Evolutionary conservation across 2,797 vertebrate species (phyloP), one percentile per base, ranked within the genome.

Genomic region (Syncerus caffer): DNA sequence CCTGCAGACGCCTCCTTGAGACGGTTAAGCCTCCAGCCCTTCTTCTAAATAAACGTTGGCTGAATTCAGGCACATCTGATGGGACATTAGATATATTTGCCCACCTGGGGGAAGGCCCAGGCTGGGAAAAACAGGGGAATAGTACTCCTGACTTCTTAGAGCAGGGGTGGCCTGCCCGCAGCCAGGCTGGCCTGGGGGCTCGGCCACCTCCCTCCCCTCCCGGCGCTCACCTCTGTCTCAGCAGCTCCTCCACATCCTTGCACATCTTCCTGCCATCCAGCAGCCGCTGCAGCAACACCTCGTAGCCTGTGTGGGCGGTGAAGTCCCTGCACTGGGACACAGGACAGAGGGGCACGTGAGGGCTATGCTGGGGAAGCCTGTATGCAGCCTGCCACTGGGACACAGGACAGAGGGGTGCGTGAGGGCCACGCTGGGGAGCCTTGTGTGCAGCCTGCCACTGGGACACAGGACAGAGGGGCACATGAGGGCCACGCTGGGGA

Each of bases 161-260:
- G 34, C 62, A 25, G 57, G 7, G 16, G 38, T 21, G 5, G 45
- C 13, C n/a, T 14, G 27, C 0, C 9, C 27, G 62, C 21, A n/a
- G 38, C 51, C 11, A 42, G 47, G 21, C 85, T 31, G 27, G 19
- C 31, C 17, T 0, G 5, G 9, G 14, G 8, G 19, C 29, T 9
- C 0, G 0, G 71, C 25, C 31, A 9, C 27, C 11, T 42, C 12
- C n/a, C 2, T 4, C 29, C 15, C 17, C 29, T 17, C 47, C 17
- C 1, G 0, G 80, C 2, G 21, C 97, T 97, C 98, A 99, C 99
- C 99, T 99, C 99, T 99, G 99, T 98, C 99, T 99, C 87, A 99
- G 98, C 85, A 99, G 99, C 53, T 99, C 99, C 96, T 99, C 99
- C 98, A 99, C 98, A 7, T 99, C 99, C 98, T 99, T 99, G 98